Evolutionary conservation across 2,888 invertebrate genomes (phyloP), one percentile per base, ranked within the genome.

Genomic region (Smittia aterrima): DNA sequence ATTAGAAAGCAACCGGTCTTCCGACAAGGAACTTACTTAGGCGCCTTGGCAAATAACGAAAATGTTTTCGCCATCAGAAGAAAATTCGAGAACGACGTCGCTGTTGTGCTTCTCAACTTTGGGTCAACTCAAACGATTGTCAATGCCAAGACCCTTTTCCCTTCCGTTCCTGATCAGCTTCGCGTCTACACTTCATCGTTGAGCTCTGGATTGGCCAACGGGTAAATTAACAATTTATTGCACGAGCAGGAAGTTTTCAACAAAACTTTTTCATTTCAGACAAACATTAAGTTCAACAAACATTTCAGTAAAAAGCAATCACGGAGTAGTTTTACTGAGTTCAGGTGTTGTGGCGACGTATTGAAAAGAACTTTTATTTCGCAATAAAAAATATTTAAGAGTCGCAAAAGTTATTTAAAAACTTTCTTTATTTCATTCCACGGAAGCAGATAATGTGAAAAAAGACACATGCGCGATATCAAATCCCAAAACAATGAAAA

Each of bases 151-250:
- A 22, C 1, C 16, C 9, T 73, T 9, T 73, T 54, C 54, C 13
- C 20, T 7, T 24, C 22, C 9, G 27, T 64, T 62, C 27, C 64
- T 2, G 38, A 58, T 16, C 25, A 38, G 13, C n/a, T 73, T n/a
- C 54, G 22, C 18, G 40, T 73, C 32, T 73, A 73, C 41, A 73
- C 73, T 20, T 40, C 64, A 13, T 73, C 73, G 24, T 13, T 73
- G 11, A 62, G 54, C 27, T 73, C 73, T 16, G 64, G 73, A n/a
- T 64, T 73, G 13, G 24, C 16, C 13, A 53, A 64, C 22, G 41
- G 25, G 73, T 73, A 40, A 73, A 38, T 73, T 73, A n/a, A 87
- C 87, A 73, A 82, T 90, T 1, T 92, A 91, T 79, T 86, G 87
- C 78, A 80, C 84, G 0, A 79, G 91, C 38, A 80, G 86, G 0